A percentile compares a stretch with the other conserved stretches of the same genome.
phyloP scores from a whole-genome alignment of 2,888 invertebrate genomes.

The Slavum lentiscoides region DNA sequence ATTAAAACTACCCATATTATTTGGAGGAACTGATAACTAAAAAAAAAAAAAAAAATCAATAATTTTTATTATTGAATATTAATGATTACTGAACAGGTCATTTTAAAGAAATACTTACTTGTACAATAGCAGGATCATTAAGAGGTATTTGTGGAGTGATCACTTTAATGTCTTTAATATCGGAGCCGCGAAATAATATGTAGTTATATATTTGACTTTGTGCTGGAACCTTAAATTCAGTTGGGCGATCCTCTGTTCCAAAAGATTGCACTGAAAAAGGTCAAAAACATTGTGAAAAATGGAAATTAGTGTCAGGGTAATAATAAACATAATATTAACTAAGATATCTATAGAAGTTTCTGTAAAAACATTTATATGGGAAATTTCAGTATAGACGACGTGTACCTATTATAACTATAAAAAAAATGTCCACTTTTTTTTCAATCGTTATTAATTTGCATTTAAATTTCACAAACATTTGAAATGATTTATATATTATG shows the following conservation, averaged over 20 bases:
- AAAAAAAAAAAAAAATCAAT: background rate
- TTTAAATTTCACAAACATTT: too few species aligned
- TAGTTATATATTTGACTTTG: constrained; percentile 98
- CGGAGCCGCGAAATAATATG: constrained; percentile 95
- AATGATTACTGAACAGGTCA: background rate
- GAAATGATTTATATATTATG: too few species aligned
- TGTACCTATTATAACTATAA: too few species aligned
- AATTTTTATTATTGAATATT: background rate
- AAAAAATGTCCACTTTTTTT: too few species aligned
- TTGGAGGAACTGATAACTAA: constrained; percentile 46
- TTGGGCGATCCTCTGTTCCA: constrained; percentile 97
- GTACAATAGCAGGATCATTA: constrained; percentile 98
- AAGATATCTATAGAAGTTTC: too few species aligned
- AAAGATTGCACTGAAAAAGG: constrained; percentile 85
- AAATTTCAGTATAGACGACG: too few species aligned
- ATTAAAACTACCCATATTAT: constrained; percentile 42
- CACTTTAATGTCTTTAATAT: constrained; percentile 98
- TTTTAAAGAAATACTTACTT: constrained; percentile 62
- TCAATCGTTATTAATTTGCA: too few species aligned
- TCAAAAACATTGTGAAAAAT: too few species aligned
- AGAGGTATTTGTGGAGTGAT: constrained; percentile 84
- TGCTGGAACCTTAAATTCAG: constrained; percentile 92
- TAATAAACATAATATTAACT: too few species aligned
- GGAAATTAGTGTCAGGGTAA: too few species aligned
- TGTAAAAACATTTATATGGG: too few species aligned